phyloP scores from a whole-genome alignment of 2,888 invertebrate species.

The Melolontha melolontha region DNA sequence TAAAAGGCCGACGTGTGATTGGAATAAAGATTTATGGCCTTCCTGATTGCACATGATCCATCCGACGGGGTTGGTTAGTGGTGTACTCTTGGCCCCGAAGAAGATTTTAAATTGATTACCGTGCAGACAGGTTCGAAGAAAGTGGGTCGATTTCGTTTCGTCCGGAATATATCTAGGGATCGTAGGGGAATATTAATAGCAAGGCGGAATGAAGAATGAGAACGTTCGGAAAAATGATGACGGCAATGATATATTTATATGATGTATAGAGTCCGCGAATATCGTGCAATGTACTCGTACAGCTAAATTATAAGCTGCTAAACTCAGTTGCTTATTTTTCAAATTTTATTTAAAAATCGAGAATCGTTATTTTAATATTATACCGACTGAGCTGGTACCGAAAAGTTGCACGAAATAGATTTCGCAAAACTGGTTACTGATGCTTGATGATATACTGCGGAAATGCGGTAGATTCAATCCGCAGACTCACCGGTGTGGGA shows the following conservation, averaged over 20 bases:
- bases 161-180: conserved; percentile 10
- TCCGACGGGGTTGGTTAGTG: not conserved
- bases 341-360: too few relatives aligned
- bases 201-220: conserved; percentile 8
- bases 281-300: too few relatives aligned
- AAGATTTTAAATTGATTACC: conserved; percentile 41
- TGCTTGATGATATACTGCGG: too few relatives aligned
- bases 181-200: conserved; percentile 30
- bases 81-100: not conserved
- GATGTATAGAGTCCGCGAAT: not conserved
- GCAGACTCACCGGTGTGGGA: too few relatives aligned
- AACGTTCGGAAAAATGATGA: conserved; percentile 14
- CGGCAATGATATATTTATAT: conserved; percentile 1
- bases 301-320: too few relatives aligned
- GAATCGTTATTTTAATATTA: too few relatives aligned
- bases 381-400: too few relatives aligned
- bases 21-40: conserved; percentile 39
- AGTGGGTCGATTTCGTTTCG: conserved; percentile 16
- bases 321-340: too few relatives aligned
- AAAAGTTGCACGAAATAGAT: too few relatives aligned
- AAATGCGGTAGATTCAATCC: too few relatives aligned
- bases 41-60: conserved; percentile 10
- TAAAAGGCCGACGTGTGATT: conserved; percentile 38
- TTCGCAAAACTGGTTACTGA: too few relatives aligned
- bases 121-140: conserved; percentile 17